Evolutionary conservation across 2,797 vertebrate genomes (phyloP).

Genomic region (Muscicapa comitata): DNA sequence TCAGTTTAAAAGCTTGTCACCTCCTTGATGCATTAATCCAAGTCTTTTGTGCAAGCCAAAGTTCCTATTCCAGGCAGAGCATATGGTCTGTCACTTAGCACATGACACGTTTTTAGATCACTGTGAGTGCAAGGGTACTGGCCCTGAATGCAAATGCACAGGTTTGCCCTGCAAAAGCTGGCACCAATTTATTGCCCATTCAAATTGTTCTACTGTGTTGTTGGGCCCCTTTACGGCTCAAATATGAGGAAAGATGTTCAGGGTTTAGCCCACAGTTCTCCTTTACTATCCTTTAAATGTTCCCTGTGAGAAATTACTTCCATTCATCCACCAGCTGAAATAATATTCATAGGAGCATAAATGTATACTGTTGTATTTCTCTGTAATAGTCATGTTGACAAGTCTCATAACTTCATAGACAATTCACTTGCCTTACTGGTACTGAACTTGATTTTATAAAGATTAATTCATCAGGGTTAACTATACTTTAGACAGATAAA

Average conservation of each 20-base stretch:
- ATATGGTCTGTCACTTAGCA: constrained; percentile 68
- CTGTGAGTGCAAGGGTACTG: neutral
- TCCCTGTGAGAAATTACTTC: constrained; percentile 21
- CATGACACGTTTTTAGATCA: constrained; percentile 60
- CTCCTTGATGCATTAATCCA: constrained; percentile 68
- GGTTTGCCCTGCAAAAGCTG: neutral
- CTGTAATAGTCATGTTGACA: constrained; percentile 4
- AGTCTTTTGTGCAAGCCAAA: constrained; percentile 49
- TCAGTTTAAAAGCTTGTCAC: constrained; percentile 71
- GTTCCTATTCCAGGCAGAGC: constrained; percentile 58
- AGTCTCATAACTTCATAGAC: neutral
- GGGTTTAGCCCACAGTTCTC: neutral
- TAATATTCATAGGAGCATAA: constrained; percentile 19
- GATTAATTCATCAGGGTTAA: constrained; percentile 45
- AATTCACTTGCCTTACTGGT: constrained; percentile 29
- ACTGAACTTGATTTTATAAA: constrained; percentile 41
- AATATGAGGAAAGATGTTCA: neutral
- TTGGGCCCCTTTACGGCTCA: constrained; percentile 5
- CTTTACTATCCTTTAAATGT: constrained; percentile 30
- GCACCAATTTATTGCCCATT: neutral
- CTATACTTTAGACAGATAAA: constrained; percentile 11
- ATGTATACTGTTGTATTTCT: constrained; percentile 16
- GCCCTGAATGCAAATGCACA: constrained; percentile 39
- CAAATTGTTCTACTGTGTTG: neutral
- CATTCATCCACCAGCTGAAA: neutral